Evolutionary conservation across 2,888 invertebrate genomes (phyloP).

Genomic region (Epinotia brunnichana): DNA sequence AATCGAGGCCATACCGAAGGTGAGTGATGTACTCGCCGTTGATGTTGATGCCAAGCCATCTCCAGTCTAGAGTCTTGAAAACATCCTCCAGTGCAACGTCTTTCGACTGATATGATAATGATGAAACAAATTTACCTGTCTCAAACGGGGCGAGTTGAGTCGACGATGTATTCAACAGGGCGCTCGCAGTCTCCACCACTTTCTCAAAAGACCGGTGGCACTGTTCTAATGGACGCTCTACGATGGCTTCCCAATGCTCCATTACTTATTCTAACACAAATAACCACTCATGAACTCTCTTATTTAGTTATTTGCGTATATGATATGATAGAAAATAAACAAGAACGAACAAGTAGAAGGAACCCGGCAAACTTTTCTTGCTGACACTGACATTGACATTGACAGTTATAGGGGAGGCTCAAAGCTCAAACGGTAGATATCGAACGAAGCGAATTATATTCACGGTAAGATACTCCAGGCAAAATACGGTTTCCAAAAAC

Average conservation of each 20-base stretch:
- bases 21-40: too few relatives aligned
- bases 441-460: not conserved
- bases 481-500: too few relatives aligned
- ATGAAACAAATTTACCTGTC: slow-evolving; percentile 54
- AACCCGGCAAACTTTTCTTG: not conserved
- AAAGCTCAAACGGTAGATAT: not conserved
- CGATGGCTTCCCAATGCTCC: slow-evolving; percentile 55
- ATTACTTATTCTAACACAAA: slow-evolving; percentile 45
- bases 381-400: not conserved
- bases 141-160: slow-evolving; percentile 63
- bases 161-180: slow-evolving; percentile 53
- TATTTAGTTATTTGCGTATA: too few relatives aligned
- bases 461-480: too few relatives aligned
- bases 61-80: too few relatives aligned
- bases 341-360: not conserved
- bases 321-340: not conserved
- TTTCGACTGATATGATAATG: too few relatives aligned
- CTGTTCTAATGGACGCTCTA: slow-evolving; percentile 47
- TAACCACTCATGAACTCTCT: not conserved
- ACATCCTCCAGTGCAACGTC: too few relatives aligned
- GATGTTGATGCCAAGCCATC: too few relatives aligned
- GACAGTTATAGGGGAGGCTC: not conserved
- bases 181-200: slow-evolving; percentile 55
- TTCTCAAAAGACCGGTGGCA: slow-evolving; percentile 54
- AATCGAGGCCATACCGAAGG: too few relatives aligned